These are phyloP conservation scores for Steinernema feltiae DNA, from an alignment of 1,140 invertebrate species.

Conservation along the genomic window DNA sequence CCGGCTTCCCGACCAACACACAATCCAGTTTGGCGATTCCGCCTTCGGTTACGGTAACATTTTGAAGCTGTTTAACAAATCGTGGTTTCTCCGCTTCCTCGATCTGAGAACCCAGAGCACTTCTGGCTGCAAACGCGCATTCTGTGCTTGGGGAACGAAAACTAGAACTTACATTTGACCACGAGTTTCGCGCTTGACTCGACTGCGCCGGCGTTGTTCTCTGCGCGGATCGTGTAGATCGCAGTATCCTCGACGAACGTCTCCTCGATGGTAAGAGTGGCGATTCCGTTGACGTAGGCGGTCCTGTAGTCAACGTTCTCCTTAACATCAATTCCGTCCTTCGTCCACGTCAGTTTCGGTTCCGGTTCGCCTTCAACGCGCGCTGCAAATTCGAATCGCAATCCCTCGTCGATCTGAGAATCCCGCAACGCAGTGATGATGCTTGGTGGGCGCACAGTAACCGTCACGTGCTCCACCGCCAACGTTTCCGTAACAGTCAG, in stretches of 20 bases:
- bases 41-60: slow-evolving; percentile 55
- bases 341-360: slow-evolving; percentile 76
- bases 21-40: slow-evolving; percentile 60
- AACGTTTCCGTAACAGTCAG: background rate
- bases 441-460: slow-evolving; percentile 3
- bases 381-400: slow-evolving; percentile 43
- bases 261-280: slow-evolving; percentile 71
- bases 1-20: slow-evolving; percentile 61
- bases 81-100: slow-evolving; percentile 43
- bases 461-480: background rate
- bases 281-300: slow-evolving; percentile 62
- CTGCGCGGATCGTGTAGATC: slow-evolving; percentile 69
- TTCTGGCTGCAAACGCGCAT: slow-evolving; percentile 50
- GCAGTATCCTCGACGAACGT: slow-evolving; percentile 76
- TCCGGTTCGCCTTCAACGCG: slow-evolving; percentile 69
- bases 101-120: slow-evolving; percentile 23
- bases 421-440: slow-evolving; percentile 29
- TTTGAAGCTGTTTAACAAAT: slow-evolving; percentile 50
- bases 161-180: slow-evolving; percentile 66
- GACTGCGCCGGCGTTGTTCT: slow-evolving; percentile 67
- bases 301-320: slow-evolving; percentile 69
- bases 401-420: slow-evolving; percentile 38
- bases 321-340: slow-evolving; percentile 74
- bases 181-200: slow-evolving; percentile 70
- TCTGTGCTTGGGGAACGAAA: background rate